These are phyloP conservation scores for Notocelia uddmanniana DNA, from an alignment of 2,888 invertebrate species.

Conservation along the genomic window DNA sequence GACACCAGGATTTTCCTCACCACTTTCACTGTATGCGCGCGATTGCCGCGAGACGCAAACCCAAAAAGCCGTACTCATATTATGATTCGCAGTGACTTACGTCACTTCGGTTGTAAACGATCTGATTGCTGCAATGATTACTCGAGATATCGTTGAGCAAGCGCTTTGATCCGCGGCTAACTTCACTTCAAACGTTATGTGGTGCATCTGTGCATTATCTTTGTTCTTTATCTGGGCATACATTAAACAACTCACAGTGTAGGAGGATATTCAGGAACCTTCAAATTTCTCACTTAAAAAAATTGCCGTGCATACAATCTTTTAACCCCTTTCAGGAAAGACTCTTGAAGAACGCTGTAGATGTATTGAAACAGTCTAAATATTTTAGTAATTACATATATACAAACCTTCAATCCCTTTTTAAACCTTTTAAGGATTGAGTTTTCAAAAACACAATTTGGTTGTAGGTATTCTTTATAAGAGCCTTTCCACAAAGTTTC, in stretches of 20 bases:
- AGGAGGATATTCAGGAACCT: no score
- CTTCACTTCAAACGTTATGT: conserved; percentile 21
- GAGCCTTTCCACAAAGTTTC: no score
- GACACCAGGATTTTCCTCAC: conserved; percentile 50
- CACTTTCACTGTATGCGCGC: conserved; percentile 49
- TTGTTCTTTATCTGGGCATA: conserved; percentile 1
- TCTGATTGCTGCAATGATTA: conserved; percentile 36
- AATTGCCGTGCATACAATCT: no score
- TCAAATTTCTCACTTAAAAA: no score
- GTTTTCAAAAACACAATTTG: no score
- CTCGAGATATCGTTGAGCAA: conserved; percentile 38
- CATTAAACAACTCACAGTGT: conserved; percentile 1
- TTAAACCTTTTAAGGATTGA: no score
- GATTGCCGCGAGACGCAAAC: conserved; percentile 17
- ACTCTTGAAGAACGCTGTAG: no score
- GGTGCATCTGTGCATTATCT: conserved; percentile 5
- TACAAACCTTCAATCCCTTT: no score
- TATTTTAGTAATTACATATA: no score
- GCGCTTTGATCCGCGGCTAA: conserved; percentile 29
- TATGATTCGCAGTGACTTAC: not conserved
- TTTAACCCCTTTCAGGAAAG: no score
- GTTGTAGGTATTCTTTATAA: no score
- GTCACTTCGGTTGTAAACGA: not conserved
- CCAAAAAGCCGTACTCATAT: not conserved
- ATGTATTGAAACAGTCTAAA: no score